A percentile compares a stretch with the other conserved stretches of the same genome.
Evolutionary conservation across 2,113 vertebrate species (phyloP).

Genomic region (Malurus melanocephalus): DNA sequence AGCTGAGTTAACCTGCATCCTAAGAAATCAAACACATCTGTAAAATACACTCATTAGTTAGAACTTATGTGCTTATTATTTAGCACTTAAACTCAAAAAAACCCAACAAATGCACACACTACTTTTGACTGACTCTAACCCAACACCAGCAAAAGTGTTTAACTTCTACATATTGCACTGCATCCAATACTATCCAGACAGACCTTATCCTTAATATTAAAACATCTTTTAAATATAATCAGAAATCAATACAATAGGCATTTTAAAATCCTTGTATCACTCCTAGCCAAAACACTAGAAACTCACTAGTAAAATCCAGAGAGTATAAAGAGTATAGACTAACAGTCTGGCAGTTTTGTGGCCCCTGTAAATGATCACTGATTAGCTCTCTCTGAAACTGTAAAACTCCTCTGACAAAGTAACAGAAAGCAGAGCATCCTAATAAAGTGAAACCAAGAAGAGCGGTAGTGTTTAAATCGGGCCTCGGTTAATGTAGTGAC

Average conservation of each 20-base stretch:
- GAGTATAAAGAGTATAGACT: background rate
- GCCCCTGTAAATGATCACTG: background rate
- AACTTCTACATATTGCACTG: background rate
- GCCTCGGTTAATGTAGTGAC: background rate
- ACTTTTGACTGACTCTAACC: background rate
- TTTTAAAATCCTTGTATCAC: background rate
- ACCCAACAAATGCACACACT: background rate
- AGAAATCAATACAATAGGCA: background rate
- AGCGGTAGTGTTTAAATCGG: background rate
- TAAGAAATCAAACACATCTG: background rate
- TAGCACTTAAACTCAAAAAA: background rate
- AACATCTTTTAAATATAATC: background rate
- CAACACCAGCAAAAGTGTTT: background rate
- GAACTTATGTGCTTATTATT: background rate
- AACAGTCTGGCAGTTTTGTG: background rate
- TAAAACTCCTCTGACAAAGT: background rate
- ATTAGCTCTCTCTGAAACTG: background rate
- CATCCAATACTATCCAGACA: background rate
- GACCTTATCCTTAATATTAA: background rate
- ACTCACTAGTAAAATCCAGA: background rate
- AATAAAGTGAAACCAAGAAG: background rate
- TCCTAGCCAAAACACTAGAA: background rate
- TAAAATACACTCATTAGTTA: background rate
- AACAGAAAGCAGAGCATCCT: background rate
- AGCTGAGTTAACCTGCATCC: background rate